phyloP scores from a whole-genome alignment of 2,888 invertebrate species.

The Lottia gigantea region DNA sequence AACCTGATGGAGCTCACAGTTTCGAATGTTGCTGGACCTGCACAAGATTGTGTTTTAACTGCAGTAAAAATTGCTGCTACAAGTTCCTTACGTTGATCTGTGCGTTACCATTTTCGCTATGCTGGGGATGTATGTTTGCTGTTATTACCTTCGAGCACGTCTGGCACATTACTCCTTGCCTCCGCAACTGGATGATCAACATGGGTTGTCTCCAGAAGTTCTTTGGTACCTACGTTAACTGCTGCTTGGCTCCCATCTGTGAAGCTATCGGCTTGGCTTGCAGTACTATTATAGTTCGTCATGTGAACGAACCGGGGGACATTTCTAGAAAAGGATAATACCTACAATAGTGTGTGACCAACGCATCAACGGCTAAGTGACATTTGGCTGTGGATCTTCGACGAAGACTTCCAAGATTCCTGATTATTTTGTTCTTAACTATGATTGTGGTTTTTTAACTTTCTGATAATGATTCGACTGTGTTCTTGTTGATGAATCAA shows the following conservation, averaged over 20 bases:
- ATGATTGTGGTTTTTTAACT: too few species aligned
- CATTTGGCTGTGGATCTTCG: too few species aligned
- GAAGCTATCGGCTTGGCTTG: slow-evolving; percentile 63
- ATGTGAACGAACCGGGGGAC: not conserved
- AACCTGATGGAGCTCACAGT: slow-evolving; percentile 19
- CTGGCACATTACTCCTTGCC: slow-evolving; percentile 79
- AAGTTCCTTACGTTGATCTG: slow-evolving; percentile 75
- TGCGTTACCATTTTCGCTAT: slow-evolving; percentile 76
- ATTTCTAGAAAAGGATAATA: too few species aligned
- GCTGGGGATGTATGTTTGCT: slow-evolving; percentile 64
- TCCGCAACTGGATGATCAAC: slow-evolving; percentile 76
- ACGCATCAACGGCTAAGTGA: too few species aligned
- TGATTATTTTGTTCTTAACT: too few species aligned
- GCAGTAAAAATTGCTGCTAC: slow-evolving; percentile 77
- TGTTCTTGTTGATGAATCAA: too few species aligned
- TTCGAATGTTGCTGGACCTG: slow-evolving; percentile 79
- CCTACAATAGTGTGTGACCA: too few species aligned
- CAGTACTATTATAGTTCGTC: slow-evolving; percentile 33
- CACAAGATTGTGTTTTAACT: slow-evolving; percentile 73
- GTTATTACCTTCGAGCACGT: slow-evolving; percentile 75
- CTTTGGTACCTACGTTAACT: slow-evolving; percentile 71
- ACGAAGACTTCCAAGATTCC: too few species aligned
- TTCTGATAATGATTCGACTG: too few species aligned
- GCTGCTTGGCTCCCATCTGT: slow-evolving; percentile 75
- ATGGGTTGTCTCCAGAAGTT: slow-evolving; percentile 19